Base-by-base conservation (phyloP, 2,113 vertebrate species). In the Bujurquina vittata region DNA sequence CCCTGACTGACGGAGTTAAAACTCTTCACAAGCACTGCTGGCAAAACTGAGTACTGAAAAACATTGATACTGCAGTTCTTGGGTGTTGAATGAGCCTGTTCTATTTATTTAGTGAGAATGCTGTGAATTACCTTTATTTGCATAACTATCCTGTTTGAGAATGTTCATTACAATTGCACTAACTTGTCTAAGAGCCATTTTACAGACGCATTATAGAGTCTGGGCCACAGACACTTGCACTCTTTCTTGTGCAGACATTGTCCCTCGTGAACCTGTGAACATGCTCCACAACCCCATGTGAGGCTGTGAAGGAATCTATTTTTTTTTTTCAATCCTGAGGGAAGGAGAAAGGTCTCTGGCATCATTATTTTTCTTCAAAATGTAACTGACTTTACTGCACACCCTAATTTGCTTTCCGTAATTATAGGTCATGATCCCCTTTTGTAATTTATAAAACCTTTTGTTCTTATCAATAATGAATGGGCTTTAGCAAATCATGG, bases 391-490 rank as follows among this genome's bases (percentile, higher is more conserved):
- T 98, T 97, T 85, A 92, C 95, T 86, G 87, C 94, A 93, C 96
- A 97, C 96, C 95, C 96, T 98, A 97, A 99, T 98, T 98, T 98
- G 97, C 97, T 97, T 97, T 95, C 95, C 95, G 89, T 98, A 98
- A 98, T 99, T 98, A 99, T 97, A 97, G 97, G 97, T 98, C 96
- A 83, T 94, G 97, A 96, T 97, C 97, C 96, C 93, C 92, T 95
- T 97, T 97, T 97, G 96, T 97, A 97, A 97, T 97, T 97, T 97
- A 96, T 96, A 96, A 96, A 95, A 96, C 94, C 93, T 95, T 95
- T 97, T 97, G 96, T 98, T 97, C 96, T 97, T 98, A 98, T 99
- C 97, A 98, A 98, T 98, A 98, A 98, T 98, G 96, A 97, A 99
- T 97, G 95, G 96, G 95, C 95, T 92, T 94, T 91, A 85, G 94